Evolutionary conservation across 1,140 invertebrate species (phyloP).

Genomic region (Drosophila nigromelanica): DNA sequence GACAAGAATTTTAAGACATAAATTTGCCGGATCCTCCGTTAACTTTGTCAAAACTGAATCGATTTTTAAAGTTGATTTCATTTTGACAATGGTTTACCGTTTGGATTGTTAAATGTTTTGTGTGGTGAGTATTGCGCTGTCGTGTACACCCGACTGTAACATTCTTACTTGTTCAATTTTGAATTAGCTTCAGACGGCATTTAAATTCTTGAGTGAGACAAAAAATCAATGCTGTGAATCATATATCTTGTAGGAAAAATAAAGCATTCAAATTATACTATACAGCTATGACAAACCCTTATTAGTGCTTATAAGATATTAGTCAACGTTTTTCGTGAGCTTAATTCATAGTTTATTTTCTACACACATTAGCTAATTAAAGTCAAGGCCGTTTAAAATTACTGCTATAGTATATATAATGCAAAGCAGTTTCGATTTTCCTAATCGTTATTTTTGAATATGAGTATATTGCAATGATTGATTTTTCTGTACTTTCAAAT

Average conservation of each 20-base stretch:
- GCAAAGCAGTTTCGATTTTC: background rate
- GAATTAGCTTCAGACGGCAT: background rate
- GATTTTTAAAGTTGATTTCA: too few relatives aligned
- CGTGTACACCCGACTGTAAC: too few relatives aligned
- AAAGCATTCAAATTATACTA: background rate
- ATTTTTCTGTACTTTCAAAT: constrained; percentile 1
- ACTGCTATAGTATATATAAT: background rate
- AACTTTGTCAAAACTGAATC: too few relatives aligned
- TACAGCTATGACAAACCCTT: constrained; percentile 22
- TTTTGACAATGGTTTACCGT: too few relatives aligned
- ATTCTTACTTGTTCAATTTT: background rate
- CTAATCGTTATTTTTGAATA: background rate
- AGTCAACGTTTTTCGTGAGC: constrained; percentile 29
- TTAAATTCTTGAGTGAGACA: background rate
- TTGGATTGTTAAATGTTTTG: too few relatives aligned
- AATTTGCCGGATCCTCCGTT: too few relatives aligned
- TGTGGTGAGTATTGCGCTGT: too few relatives aligned
- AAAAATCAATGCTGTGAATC: constrained; percentile 23
- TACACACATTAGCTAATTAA: constrained; percentile 22
- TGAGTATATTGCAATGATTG: background rate
- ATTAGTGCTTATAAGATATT: constrained; percentile 6
- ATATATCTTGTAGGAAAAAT: constrained; percentile 8
- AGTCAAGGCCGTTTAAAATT: constrained; percentile 10
- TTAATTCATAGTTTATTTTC: background rate
- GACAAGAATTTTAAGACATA: too few relatives aligned